Conservation (phyloP, 2,113 vertebrate species). For the cattle (Bos taurus) region ARS-UCD2.0 NC_037333.1:7550501-7551000, state of each 20-base stretch:
- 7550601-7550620: neutral
- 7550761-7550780: neutral
- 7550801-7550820: neutral
- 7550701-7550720: neutral
- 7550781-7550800: neutral
- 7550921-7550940: neutral
- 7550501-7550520: neutral
- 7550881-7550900: constrained; percentile 12
- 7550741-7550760: neutral
- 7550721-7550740: neutral
- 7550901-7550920: neutral
- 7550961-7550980: neutral
- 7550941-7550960: neutral
- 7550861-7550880: neutral
- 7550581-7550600: neutral
- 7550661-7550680: neutral
- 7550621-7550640: neutral
- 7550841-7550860: neutral
- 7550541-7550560: neutral
- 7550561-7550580: neutral
- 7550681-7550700: neutral
- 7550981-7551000: neutral
- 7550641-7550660: neutral
- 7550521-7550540: neutral
- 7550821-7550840: neutral